Conservation (phyloP, 2,888 invertebrate species). For the Mimumesa dahlbomi region DNA sequence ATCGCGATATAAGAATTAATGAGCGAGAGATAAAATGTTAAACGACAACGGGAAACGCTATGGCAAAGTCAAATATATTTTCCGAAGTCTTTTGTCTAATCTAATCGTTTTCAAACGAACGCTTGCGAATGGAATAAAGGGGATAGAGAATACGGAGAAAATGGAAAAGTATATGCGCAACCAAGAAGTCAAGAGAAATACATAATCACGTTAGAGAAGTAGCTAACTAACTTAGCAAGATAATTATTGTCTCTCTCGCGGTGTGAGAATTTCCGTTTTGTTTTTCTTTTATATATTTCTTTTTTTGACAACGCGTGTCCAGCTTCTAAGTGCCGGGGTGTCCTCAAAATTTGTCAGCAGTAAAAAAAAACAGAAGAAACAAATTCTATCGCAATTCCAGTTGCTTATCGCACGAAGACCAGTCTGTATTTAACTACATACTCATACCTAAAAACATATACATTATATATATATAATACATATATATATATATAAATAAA, state of each 20-base stretch:
- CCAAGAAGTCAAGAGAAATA: conserved; percentile 78
- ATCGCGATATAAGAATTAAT: too few species aligned
- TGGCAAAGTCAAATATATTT: too few species aligned
- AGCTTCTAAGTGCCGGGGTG: conserved; percentile 69
- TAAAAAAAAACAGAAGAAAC: too few species aligned
- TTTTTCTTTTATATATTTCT: not conserved
- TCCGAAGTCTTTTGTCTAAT: too few species aligned
- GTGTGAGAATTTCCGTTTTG: conserved; percentile 11
- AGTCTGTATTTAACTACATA: conserved; percentile 61
- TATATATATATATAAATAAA: conserved; percentile 24
- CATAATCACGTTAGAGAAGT: conserved; percentile 70
- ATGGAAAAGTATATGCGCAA: conserved; percentile 44
- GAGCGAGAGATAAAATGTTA: too few species aligned
- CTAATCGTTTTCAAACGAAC: too few species aligned
- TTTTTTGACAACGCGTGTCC: conserved; percentile 42
- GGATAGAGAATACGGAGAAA: conserved; percentile 19
- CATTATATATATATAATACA: conserved; percentile 35
- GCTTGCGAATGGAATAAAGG: too few species aligned
- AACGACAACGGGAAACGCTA: too few species aligned
- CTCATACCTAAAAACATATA: conserved; percentile 46
- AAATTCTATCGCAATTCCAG: conserved; percentile 51
- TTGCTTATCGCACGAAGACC: conserved; percentile 62
- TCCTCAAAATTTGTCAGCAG: conserved; percentile 62
- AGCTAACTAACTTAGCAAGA: conserved; percentile 13
- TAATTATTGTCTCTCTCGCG: conserved; percentile 20